Percentiles rank a stretch among this genome's conserved stretches.
Evolutionary conservation across 2,888 invertebrate genomes (phyloP).

Genomic region (Omphaloscelis lunosa): DNA sequence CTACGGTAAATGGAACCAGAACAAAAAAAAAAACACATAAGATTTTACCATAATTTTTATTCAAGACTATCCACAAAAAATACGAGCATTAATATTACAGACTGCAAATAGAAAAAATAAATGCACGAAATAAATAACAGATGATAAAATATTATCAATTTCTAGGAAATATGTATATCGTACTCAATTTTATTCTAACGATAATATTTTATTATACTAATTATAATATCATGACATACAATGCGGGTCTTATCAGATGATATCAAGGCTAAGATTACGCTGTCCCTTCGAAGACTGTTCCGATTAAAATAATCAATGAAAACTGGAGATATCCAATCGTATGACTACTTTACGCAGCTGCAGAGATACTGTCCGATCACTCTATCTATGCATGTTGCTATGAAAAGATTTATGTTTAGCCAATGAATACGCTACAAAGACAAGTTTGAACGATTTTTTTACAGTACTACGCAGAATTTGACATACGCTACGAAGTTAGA

Average conservation of each 20-base stretch:
- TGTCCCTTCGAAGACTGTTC: neutral
- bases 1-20: too few relatives aligned
- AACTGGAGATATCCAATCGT: slow-evolving; percentile 10
- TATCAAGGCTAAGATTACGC: slow-evolving; percentile 11
- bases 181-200: slow-evolving; percentile 2
- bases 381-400: neutral
- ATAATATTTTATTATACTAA: slow-evolving; percentile 20
- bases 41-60: neutral
- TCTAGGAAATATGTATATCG: slow-evolving; percentile 15
- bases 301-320: slow-evolving; percentile 6
- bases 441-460: neutral
- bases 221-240: slow-evolving; percentile 14
- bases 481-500: neutral
- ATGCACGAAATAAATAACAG: neutral
- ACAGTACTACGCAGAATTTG: neutral
- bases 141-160: neutral
- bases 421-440: neutral
- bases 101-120: slow-evolving; percentile 5
- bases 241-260: slow-evolving; percentile 9
- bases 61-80: neutral
- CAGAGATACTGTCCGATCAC: neutral
- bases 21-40: too few relatives aligned
- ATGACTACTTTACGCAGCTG: slow-evolving; percentile 2
- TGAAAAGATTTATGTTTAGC: neutral
- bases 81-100: neutral